Evolutionary conservation across 2,888 invertebrate species (phyloP).

Genomic region (Cephus runcator): DNA sequence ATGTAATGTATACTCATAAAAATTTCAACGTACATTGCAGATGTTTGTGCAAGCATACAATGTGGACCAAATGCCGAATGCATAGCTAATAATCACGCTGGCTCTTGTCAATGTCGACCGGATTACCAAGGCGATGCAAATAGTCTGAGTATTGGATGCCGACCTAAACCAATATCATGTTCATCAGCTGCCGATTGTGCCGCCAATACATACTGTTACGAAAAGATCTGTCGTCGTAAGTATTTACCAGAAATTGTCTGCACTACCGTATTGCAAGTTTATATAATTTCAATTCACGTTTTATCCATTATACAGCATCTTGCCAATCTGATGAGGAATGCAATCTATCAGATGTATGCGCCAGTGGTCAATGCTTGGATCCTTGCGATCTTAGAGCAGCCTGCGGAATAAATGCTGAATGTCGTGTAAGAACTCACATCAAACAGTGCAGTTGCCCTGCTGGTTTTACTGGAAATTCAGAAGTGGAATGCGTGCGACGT

Average conservation of each 20-base stretch:
- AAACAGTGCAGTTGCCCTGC: constrained; percentile 86
- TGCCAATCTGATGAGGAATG: constrained; percentile 86
- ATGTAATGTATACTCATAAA: neutral
- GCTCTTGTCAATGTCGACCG: constrained; percentile 80
- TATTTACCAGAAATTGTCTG: constrained; percentile 31
- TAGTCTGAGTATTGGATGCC: constrained; percentile 78
- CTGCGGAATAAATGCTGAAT: constrained; percentile 87
- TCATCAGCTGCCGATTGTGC: constrained; percentile 79
- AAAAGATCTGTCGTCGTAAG: constrained; percentile 83
- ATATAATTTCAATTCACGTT: constrained; percentile 6
- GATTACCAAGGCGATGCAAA: constrained; percentile 84
- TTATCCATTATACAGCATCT: constrained; percentile 69
- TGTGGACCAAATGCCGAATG: constrained; percentile 91
- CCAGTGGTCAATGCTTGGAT: constrained; percentile 83
- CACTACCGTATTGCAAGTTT: neutral
- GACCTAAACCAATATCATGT: constrained; percentile 79
- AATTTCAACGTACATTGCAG: constrained; percentile 55
- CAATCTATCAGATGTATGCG: constrained; percentile 80
- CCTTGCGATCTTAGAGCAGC: constrained; percentile 80
- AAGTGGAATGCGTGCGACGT: constrained; percentile 87
- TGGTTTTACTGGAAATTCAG: constrained; percentile 87
- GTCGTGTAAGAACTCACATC: constrained; percentile 76
- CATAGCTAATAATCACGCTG: constrained; percentile 78
- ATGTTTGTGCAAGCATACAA: constrained; percentile 80
- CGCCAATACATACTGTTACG: constrained; percentile 83